A percentile compares a stretch with the other conserved stretches of the same genome.
Evolutionary conservation across 2,113 vertebrate genomes (phyloP).

Genomic region (Syrmaticus mikado): DNA sequence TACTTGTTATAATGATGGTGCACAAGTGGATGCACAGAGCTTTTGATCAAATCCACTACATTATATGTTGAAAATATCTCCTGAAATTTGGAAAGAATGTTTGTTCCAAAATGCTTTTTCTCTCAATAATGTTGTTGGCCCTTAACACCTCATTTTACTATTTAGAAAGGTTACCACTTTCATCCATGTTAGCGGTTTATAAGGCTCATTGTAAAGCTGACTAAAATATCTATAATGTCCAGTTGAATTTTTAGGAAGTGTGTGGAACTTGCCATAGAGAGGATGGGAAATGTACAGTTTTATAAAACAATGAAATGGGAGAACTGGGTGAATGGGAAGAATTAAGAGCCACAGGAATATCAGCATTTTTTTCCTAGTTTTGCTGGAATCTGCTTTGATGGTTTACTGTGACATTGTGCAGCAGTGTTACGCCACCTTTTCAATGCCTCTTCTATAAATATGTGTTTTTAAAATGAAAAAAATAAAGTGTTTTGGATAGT

Average conservation of each 20-base stretch:
- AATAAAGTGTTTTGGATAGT: background rate
- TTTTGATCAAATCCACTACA: background rate
- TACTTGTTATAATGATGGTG: background rate
- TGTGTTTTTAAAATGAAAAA: constrained; percentile 24
- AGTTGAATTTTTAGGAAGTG: background rate
- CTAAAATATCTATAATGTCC: background rate
- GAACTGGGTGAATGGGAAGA: background rate
- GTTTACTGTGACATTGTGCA: background rate
- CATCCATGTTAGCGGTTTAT: background rate
- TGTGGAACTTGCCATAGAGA: too few relatives aligned
- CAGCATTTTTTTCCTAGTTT: background rate
- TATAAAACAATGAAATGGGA: background rate
- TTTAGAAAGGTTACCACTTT: background rate
- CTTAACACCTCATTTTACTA: background rate
- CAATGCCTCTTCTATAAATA: background rate
- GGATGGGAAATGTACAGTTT: background rate
- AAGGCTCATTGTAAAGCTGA: background rate
- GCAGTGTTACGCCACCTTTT: background rate
- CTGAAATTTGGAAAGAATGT: background rate
- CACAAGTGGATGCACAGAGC: background rate
- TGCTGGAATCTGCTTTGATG: background rate
- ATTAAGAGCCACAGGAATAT: background rate
- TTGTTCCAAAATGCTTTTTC: background rate
- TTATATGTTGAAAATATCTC: background rate
- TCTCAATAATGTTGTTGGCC: too few relatives aligned